These are phyloP conservation scores for Chloromyia formosa DNA, from an alignment of 2,888 invertebrate species.

Conservation along the genomic window DNA sequence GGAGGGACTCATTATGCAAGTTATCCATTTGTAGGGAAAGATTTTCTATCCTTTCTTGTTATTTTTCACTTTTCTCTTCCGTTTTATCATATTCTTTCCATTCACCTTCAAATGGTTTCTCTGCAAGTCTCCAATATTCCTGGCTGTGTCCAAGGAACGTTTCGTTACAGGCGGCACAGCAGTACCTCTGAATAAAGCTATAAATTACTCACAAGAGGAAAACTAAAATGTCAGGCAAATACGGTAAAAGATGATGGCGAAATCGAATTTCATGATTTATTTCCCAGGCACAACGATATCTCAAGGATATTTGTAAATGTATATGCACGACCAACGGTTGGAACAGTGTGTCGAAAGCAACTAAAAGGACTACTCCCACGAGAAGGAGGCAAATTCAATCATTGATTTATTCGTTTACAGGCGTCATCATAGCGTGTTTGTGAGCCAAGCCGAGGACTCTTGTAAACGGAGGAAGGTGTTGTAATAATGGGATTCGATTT, in stretches of 20 bases:
- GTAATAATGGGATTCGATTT: background rate
- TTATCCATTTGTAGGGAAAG: too few relatives aligned
- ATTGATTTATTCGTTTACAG: conserved; percentile 42
- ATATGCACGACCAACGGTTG: too few relatives aligned
- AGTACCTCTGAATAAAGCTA: conserved; percentile 26
- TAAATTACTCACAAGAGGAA: conserved; percentile 20
- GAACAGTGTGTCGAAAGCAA: background rate
- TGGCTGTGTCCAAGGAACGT: too few relatives aligned
- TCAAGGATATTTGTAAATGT: background rate
- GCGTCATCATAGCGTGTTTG: conserved; percentile 1
- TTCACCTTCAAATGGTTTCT: too few relatives aligned
- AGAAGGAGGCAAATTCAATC: conserved; percentile 39
- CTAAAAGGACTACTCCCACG: conserved; percentile 38
- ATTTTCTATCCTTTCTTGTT: too few relatives aligned
- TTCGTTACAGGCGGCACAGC: too few relatives aligned
- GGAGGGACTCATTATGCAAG: too few relatives aligned
- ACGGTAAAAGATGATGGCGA: conserved; percentile 35
- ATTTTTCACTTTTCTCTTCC: too few relatives aligned
- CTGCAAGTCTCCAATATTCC: too few relatives aligned
- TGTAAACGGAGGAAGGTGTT: background rate
- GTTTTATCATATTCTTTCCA: too few relatives aligned
- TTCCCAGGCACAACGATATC: conserved; percentile 30
- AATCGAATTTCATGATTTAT: conserved; percentile 44
- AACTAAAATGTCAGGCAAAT: conserved; percentile 15
- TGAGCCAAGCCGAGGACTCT: background rate